Evolutionary conservation across 1,140 invertebrate genomes (phyloP).

Genomic region (Zaprionus inermis): DNA sequence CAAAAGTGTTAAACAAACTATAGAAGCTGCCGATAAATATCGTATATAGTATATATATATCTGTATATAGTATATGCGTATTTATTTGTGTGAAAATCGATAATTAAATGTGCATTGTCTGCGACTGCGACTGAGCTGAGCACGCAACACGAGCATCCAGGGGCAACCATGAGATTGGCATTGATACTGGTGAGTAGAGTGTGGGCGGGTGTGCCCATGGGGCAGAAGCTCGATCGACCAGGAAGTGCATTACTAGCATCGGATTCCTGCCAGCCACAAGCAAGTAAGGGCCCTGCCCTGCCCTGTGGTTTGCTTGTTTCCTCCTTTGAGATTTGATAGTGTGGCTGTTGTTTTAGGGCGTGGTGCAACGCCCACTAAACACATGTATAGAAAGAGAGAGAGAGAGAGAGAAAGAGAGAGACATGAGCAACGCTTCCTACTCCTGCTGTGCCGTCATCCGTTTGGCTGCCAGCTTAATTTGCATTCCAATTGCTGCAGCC

Average conservation of each 20-base stretch:
- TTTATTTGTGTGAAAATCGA: conserved; percentile 57
- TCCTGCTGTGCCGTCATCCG: conserved; percentile 37
- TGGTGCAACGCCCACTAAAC: conserved; percentile 22
- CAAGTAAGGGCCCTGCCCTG: not conserved
- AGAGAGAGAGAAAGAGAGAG: no score
- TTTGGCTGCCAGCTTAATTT: conserved; percentile 65
- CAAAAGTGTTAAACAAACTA: not conserved
- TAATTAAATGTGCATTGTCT: conserved; percentile 56
- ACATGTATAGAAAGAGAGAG: no score
- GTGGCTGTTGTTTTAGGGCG: conserved; percentile 8
- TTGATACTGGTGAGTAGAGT: conserved; percentile 65
- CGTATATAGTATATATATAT: not conserved
- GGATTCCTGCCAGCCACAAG: not conserved
- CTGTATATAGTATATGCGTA: conserved; percentile 11
- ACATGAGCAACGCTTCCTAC: conserved; percentile 27
- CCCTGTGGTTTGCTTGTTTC: no score
- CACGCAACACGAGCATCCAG: conserved; percentile 2
- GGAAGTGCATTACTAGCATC: no score
- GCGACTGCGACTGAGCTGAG: not conserved
- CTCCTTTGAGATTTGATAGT: not conserved
- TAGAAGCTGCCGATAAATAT: not conserved
- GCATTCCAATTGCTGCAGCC: conserved; percentile 48
- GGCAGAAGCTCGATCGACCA: not conserved
- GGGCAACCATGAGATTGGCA: conserved; percentile 67
- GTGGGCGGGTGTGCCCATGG: no score